phyloP scores from a whole-genome alignment of 2,888 invertebrate genomes.

The Stenodema calcarata region DNA sequence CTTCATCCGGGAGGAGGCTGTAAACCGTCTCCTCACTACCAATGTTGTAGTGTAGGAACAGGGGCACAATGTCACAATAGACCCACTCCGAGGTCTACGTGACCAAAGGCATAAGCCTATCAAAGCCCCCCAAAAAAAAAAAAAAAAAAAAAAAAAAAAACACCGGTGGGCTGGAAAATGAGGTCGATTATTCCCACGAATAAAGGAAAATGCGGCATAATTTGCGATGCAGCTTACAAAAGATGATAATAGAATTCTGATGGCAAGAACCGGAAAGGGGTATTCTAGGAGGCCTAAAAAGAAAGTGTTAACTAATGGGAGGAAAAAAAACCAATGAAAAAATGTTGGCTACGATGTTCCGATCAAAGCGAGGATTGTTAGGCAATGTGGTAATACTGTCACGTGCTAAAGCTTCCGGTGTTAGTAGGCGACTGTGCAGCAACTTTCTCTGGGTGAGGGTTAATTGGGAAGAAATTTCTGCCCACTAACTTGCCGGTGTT shows the following conservation, averaged over 20 bases:
- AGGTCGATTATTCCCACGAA: not conserved
- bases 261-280: not conserved
- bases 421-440: not conserved
- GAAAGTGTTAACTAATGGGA: not conserved
- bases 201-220: not conserved
- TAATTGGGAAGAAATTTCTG: too few species aligned
- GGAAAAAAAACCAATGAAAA: not conserved
- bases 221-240: not conserved
- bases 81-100: too few species aligned
- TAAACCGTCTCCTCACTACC: too few species aligned
- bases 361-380: not conserved
- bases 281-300: not conserved
- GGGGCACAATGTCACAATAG: too few species aligned
- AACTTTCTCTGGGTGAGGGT: not conserved
- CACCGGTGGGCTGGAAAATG: not conserved
- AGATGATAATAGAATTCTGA: not conserved
- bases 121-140: too few species aligned
- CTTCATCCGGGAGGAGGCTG: too few species aligned
- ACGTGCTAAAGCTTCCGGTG: not conserved
- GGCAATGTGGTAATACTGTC: not conserved
- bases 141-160: too few species aligned
- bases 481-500: too few species aligned
- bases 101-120: too few species aligned
- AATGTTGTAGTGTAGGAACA: too few species aligned
- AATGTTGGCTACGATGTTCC: not conserved